Evolutionary conservation across 2,888 invertebrate genomes (phyloP).

Genomic region (Drosophila paracracens): DNA sequence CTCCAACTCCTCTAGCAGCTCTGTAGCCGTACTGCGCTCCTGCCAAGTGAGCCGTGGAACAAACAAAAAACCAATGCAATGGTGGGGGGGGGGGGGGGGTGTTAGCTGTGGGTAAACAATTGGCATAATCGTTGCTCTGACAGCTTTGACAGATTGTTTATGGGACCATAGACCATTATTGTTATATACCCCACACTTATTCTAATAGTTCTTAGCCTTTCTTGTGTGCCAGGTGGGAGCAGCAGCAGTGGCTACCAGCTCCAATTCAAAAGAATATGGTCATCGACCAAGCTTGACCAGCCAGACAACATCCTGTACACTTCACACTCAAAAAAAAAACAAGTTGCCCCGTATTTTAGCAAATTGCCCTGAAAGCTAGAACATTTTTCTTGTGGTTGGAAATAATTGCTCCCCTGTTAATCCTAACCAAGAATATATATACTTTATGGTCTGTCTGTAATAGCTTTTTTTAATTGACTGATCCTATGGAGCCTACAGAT

Average conservation of each 20-base stretch:
- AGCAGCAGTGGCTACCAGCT: background rate
- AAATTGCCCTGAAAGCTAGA: background rate
- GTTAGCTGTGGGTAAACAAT: constrained; percentile 52
- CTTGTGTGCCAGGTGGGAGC: background rate
- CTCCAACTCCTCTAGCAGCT: constrained; percentile 1
- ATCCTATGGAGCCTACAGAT: background rate
- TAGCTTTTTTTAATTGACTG: background rate
- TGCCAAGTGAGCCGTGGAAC: constrained; percentile 57
- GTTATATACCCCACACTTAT: background rate
- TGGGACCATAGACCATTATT: constrained; percentile 19
- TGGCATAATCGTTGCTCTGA: constrained; percentile 63
- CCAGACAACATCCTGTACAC: background rate
- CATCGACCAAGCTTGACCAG: background rate
- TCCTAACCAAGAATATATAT: background rate
- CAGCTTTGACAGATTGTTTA: constrained; percentile 71
- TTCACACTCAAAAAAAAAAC: background rate
- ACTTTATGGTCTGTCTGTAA: background rate
- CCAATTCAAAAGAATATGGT: background rate
- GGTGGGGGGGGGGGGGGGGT: background rate
- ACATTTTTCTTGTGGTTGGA: background rate
- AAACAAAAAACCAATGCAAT: background rate
- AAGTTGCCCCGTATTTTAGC: background rate
- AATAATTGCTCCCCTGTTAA: background rate
- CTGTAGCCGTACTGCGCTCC: background rate
- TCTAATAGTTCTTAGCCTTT: constrained; percentile 12